Percentiles rank a stretch among this genome's conserved stretches.
phyloP scores from a whole-genome alignment of 2,888 invertebrate genomes.

The Herminia tarsipennalis region DNA sequence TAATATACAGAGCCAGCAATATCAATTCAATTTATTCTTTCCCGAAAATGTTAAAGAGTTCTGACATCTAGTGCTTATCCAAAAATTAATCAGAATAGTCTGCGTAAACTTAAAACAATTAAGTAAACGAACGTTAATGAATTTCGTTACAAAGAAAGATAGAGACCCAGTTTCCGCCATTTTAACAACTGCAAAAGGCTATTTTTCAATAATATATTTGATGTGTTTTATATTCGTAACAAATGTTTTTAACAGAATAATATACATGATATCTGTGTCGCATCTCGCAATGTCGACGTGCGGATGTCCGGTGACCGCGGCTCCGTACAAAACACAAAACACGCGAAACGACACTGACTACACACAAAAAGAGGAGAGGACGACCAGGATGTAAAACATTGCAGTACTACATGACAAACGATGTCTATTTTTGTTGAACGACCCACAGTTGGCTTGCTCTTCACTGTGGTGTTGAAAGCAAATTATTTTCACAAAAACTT shows the following conservation, averaged over 20 bases:
- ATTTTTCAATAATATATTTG: too few species aligned
- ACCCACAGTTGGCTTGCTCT: slow-evolving; percentile 39
- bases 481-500: slow-evolving; percentile 22
- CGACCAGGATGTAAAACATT: slow-evolving; percentile 60
- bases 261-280: slow-evolving; percentile 51
- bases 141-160: too few species aligned
- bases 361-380: slow-evolving; percentile 56
- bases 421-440: slow-evolving; percentile 49
- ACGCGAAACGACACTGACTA: slow-evolving; percentile 52
- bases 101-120: too few species aligned
- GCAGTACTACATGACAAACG: slow-evolving; percentile 52
- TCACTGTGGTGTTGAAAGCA: slow-evolving; percentile 15
- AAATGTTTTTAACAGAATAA: slow-evolving; percentile 36
- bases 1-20: too few species aligned
- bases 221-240: slow-evolving; percentile 20
- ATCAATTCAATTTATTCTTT: too few species aligned
- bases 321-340: slow-evolving; percentile 55
- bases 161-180: too few species aligned
- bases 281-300: slow-evolving; percentile 53
- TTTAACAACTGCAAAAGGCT: too few species aligned
- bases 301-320: slow-evolving; percentile 65
- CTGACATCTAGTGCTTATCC: too few species aligned
- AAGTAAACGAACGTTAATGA: too few species aligned
- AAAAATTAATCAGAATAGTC: too few species aligned
- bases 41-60: too few species aligned